Conservation (phyloP, 2,888 invertebrate species). For the Notocelia uddmanniana region DNA sequence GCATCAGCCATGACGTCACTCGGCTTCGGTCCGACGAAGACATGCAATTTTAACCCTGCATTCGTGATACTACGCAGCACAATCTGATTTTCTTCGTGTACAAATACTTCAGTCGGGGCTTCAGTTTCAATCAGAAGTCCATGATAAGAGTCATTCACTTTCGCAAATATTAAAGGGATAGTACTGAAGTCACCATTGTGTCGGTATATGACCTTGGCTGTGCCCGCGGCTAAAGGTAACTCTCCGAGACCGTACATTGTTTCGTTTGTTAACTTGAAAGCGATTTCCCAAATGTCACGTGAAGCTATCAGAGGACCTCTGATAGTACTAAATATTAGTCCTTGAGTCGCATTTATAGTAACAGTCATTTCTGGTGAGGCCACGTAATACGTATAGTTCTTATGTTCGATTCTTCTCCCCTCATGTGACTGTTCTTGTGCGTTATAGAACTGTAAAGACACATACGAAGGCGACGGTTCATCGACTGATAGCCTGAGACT, state of each 20-base stretch:
- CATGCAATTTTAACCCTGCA: slow-evolving; percentile 70
- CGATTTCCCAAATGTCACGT: slow-evolving; percentile 87
- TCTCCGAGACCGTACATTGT: slow-evolving; percentile 86
- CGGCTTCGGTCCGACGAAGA: slow-evolving; percentile 76
- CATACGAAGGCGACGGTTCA: slow-evolving; percentile 70
- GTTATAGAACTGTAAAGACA: slow-evolving; percentile 71
- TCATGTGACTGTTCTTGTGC: slow-evolving; percentile 52
- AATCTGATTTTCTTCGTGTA: slow-evolving; percentile 82
- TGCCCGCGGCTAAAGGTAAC: slow-evolving; percentile 68
- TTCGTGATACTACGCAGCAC: slow-evolving; percentile 84
- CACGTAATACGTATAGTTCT: slow-evolving; percentile 64
- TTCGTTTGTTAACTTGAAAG: slow-evolving; percentile 81
- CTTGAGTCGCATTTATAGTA: slow-evolving; percentile 60
- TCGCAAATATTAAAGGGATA: slow-evolving; percentile 83
- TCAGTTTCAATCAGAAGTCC: slow-evolving; percentile 83
- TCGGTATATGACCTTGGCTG: slow-evolving; percentile 77
- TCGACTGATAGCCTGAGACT: slow-evolving; percentile 68
- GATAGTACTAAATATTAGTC: slow-evolving; percentile 80
- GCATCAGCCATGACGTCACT: slow-evolving; percentile 74
- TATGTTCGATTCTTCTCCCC: slow-evolving; percentile 62
- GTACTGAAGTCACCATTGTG: slow-evolving; percentile 74
- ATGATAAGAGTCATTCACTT: slow-evolving; percentile 81
- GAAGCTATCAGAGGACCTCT: slow-evolving; percentile 87
- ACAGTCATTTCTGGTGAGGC: slow-evolving; percentile 68
- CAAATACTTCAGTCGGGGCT: slow-evolving; percentile 84